Evolutionary conservation across 1,140 invertebrate species (phyloP).

Genomic region (Eriosoma lanigerum): DNA sequence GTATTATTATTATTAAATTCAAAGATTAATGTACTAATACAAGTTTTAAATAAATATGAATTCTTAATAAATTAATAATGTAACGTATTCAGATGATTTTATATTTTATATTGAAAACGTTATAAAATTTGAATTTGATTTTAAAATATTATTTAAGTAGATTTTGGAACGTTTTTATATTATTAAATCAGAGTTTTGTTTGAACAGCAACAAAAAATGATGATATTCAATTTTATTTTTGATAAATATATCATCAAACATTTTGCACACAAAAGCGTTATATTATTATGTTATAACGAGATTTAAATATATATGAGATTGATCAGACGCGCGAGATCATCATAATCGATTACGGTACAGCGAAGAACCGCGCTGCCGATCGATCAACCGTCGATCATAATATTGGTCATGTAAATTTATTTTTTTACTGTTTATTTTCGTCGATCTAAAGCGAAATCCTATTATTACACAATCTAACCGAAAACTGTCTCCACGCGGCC

Average conservation of each 20-base stretch:
- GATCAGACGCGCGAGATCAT: background rate
- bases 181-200: too few relatives aligned
- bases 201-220: too few relatives aligned
- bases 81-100: too few relatives aligned
- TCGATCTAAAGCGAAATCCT: background rate
- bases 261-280: background rate
- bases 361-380: background rate
- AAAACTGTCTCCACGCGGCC: background rate
- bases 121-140: too few relatives aligned
- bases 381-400: constrained; percentile 19
- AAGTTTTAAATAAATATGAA: too few relatives aligned
- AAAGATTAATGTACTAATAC: too few relatives aligned
- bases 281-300: background rate
- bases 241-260: background rate
- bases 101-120: too few relatives aligned
- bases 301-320: background rate
- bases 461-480: background rate
- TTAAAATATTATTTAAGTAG: too few relatives aligned
- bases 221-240: constrained; percentile 2
- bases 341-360: constrained; percentile 1
- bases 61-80: too few relatives aligned
- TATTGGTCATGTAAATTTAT: constrained; percentile 19
- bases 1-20: too few relatives aligned
- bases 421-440: constrained; percentile 13
- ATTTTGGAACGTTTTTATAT: too few relatives aligned